These are phyloP conservation scores for Xestoiulus laeticollis DNA, from an alignment of 2,888 invertebrate species.

Conservation along the genomic window DNA sequence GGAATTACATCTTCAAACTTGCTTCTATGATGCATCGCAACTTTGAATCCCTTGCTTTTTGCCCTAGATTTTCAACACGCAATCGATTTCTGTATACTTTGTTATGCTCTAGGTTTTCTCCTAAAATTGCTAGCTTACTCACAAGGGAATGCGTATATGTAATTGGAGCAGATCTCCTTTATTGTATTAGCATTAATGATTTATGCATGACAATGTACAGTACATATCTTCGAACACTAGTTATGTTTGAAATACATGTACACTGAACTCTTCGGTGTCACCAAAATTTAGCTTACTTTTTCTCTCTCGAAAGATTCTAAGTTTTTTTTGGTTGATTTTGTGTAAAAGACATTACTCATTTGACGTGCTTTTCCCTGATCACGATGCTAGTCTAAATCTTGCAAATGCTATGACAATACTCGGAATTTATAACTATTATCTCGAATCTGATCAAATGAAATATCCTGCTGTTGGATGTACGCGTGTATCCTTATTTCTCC, in stretches of 20 bases:
- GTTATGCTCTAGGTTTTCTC: not conserved
- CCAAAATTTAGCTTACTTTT: not conserved
- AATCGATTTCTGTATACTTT: not conserved
- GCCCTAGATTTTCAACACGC: not conserved
- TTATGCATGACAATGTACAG: not conserved
- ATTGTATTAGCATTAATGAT: constrained; percentile 2
- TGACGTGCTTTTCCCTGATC: not conserved
- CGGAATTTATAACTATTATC: not conserved
- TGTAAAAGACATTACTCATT: not conserved
- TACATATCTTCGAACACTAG: not conserved
- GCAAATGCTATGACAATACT: not conserved
- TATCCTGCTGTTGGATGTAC: too few species aligned
- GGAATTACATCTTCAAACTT: not conserved
- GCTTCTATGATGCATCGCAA: not conserved
- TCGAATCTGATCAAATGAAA: too few species aligned
- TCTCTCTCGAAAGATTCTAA: not conserved
- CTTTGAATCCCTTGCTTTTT: not conserved
- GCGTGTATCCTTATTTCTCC: too few species aligned
- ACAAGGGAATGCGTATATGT: not conserved
- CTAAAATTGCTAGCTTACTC: not conserved
- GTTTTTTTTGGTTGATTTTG: not conserved
- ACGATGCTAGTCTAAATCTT: not conserved
- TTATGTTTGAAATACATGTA: not conserved
- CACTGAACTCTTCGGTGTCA: not conserved
- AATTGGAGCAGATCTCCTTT: not conserved